Base-by-base conservation (phyloP, 2,113 vertebrate genomes). In the Electrona antarctica region DNA sequence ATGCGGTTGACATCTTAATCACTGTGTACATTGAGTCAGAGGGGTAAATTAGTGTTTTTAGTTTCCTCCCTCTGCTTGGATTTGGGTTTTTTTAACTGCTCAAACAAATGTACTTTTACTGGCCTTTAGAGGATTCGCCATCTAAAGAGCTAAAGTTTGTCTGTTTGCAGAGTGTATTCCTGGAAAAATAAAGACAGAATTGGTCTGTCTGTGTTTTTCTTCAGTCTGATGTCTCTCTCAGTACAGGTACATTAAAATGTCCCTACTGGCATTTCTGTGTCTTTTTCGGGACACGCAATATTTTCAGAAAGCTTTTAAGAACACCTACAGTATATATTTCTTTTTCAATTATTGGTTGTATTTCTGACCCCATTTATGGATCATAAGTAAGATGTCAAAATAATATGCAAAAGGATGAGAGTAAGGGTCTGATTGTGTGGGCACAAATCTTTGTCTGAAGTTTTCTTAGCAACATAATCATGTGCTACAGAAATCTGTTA, bases 121-220 rank as follows among this genome's bases (percentile, higher is more conserved):
- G n/a, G 9, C 21, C 9, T 59, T 59, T 33, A 29, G 57, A 10
- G 6, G 28, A 11, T 33, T 59, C 28, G 1, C n/a, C n/a, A 10
- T 51, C 21, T 48, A 11, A 54, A 15, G 67, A 60, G 71, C 10
- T n/a, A n/a, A 83, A 49, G 7, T 46, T 62, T 78, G 48, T 61
- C 71, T 73, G 8, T 45, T 52, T 57, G 57, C 28, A 11, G 67
- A 56, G 54, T 79, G 71, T 79, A 77, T 74, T 73, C 77, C 60
- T 80, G 76, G 67, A 77, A 84, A 82, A 77, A 57, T 81, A 80
- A 83, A 81, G 67, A 71, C 70, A 64, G 46, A 15, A 6, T 47
- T 63, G 55, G 73, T 70, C 61, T 72, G 64, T 72, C 59, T 69
- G 52, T 81, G 74, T 79, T 81, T 76, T 74, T 13, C 48, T 76